Evolutionary conservation across 2,113 vertebrate genomes (phyloP).

Genomic region (Calonectris borealis): DNA sequence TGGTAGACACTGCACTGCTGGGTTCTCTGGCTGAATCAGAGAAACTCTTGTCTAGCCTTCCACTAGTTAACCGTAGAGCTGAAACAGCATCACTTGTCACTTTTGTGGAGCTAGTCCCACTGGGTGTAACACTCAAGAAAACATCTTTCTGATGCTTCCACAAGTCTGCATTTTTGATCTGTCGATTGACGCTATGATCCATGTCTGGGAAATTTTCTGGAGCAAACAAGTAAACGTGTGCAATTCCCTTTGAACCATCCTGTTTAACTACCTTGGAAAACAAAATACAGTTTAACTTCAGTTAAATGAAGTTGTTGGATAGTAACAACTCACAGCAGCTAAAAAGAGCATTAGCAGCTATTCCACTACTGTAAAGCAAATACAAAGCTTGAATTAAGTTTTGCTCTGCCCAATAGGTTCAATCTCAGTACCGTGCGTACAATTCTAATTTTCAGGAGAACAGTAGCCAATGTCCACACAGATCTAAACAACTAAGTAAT

Average conservation of each 20-base stretch:
- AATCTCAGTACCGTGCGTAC: neutral
- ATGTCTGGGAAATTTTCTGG: slow-evolving; percentile 73
- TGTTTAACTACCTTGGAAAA: slow-evolving; percentile 80
- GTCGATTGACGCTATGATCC: slow-evolving; percentile 82
- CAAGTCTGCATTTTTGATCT: slow-evolving; percentile 80
- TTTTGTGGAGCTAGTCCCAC: neutral
- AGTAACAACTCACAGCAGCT: neutral
- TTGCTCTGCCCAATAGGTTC: neutral
- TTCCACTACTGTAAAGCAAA: neutral
- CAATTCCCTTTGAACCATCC: slow-evolving; percentile 72
- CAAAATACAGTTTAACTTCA: neutral
- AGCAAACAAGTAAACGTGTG: slow-evolving; percentile 84
- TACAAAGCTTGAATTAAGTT: neutral
- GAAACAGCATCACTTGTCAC: neutral
- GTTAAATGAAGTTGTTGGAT: neutral
- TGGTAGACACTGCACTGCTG: neutral
- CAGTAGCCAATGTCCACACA: neutral
- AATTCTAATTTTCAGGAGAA: neutral
- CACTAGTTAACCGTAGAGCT: neutral
- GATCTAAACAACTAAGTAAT: neutral
- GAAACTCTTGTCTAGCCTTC: slow-evolving; percentile 35
- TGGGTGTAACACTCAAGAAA: slow-evolving; percentile 78
- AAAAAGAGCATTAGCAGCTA: neutral
- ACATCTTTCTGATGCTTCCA: slow-evolving; percentile 90
- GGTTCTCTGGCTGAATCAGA: slow-evolving; percentile 22